Base-by-base conservation (phyloP, 2,888 invertebrate genomes). In the Apoderus coryli region DNA sequence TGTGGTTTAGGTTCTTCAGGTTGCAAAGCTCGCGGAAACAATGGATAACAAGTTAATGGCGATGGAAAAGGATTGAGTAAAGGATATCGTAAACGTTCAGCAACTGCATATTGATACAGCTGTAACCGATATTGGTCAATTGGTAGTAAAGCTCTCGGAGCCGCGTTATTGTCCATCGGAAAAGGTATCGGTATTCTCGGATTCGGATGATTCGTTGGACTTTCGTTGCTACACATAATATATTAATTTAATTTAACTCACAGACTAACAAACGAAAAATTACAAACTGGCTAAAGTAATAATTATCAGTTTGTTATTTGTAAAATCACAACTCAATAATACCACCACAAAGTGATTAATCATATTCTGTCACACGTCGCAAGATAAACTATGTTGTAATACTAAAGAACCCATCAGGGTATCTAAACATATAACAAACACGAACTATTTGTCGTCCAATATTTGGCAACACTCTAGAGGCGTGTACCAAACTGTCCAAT, bases 1-100 rank as follows among this genome's bases (percentile, higher is more conserved):
- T 92, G 93, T 0, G 96, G 96, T 54, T 98, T 98, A 0, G 92
- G 90, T 48, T 92, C 90, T 49, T 92, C 90, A 0, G 81, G 79
- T 46, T 76, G 76, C 16, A 79, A 64, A 12, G 77, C 76, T 14
- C 81, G 66, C 19, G 64, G 65, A 43, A 66, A 65, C 38, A 65
- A 52, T 1, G 66, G 64, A 37, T 60, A 60, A 40, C 59, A 60
- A 22, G 72, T 69, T 40, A 72, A 56, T 16, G 68, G 64, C 4
- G 69, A 69, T 25, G 70, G 73, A 52, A 71, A 76, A 34, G 48
- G 64, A 47, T 47, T 62, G 41, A 48, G 54, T 47, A 46, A 50
- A 35, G 48, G 62, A 48, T 50, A 69, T 15, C 85, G 66, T 10
- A 86, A 59, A 2, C 85, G 65, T 50, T 85, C 85, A 5, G 84